Conservation (phyloP, 2,797 vertebrate species). For the Thamnophis elegans region DNA sequence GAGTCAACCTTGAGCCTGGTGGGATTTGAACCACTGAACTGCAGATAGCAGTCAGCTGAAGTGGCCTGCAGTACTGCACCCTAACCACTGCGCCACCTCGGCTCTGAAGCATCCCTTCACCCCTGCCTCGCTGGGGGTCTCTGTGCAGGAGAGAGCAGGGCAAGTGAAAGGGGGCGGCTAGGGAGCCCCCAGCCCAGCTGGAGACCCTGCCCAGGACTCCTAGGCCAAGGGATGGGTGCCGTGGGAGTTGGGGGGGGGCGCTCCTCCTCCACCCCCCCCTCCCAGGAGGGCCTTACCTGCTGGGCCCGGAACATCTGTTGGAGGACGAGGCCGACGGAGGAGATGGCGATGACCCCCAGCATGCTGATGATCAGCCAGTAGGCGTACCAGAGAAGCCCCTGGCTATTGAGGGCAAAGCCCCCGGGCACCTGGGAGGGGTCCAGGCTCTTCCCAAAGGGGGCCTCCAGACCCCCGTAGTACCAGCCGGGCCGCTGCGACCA, state of each 20-base stretch:
- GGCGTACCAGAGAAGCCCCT: neutral
- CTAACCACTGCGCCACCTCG: no score
- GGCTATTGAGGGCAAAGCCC: accelerated
- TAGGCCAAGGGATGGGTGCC: neutral
- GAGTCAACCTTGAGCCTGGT: no score
- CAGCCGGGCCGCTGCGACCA: neutral
- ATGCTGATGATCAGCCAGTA: neutral
- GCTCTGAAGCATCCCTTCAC: no score
- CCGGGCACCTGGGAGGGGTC: no score
- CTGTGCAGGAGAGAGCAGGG: neutral
- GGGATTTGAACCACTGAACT: no score
- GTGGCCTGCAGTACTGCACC: no score
- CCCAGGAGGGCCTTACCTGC: neutral
- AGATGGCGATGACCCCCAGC: neutral
- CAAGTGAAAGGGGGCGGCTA: neutral
- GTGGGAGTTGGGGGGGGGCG: accelerated
- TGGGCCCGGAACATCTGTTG: accelerated
- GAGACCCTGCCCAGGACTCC: neutral
- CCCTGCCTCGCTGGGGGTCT: neutral
- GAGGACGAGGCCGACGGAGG: accelerated
- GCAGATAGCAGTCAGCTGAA: no score
- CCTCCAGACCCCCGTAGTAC: neutral
- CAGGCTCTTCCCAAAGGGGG: accelerated
- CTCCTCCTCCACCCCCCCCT: accelerated
- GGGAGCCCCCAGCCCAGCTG: no score